These are phyloP conservation scores for Anastrepha ludens DNA, from an alignment of 1,140 invertebrate genomes.

Conservation along the genomic window DNA sequence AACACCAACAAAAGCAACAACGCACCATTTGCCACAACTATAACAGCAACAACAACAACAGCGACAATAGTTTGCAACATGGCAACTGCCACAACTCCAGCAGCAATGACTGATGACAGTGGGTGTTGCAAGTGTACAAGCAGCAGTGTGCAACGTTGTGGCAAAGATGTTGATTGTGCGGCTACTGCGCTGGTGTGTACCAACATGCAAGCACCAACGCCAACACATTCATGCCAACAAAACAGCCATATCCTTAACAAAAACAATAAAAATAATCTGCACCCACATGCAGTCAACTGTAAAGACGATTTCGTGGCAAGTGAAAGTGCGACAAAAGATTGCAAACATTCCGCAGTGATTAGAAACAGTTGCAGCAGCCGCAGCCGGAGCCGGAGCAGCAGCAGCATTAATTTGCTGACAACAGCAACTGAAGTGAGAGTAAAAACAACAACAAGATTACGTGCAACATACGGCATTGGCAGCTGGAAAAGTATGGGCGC, in stretches of 20 bases:
- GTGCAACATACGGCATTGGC: slow-evolving; percentile 7
- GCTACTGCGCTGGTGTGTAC: background rate
- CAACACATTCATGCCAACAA: slow-evolving; percentile 14
- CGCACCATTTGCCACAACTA: background rate
- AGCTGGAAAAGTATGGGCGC: slow-evolving; percentile 44
- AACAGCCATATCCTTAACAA: too few species aligned
- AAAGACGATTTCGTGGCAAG: slow-evolving; percentile 39
- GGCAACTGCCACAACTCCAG: slow-evolving; percentile 29
- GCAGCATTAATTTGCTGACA: slow-evolving; percentile 12
- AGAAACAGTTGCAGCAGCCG: slow-evolving; percentile 33
- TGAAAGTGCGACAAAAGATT: slow-evolving; percentile 43
- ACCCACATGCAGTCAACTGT: background rate
- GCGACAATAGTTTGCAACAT: slow-evolving; percentile 46
- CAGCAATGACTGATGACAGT: slow-evolving; percentile 54
- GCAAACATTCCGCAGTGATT: slow-evolving; percentile 49
- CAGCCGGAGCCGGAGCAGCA: background rate
- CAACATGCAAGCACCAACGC: background rate
- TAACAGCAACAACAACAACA: slow-evolving; percentile 19
- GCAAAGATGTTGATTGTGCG: slow-evolving; percentile 26
- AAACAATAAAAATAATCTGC: slow-evolving; percentile 23
- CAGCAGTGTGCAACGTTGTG: slow-evolving; percentile 6
- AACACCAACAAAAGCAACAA: background rate
- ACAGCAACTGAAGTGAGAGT: slow-evolving; percentile 14
- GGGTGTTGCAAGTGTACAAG: slow-evolving; percentile 54
- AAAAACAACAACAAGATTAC: slow-evolving; percentile 4